Conservation (phyloP, 2,113 vertebrate species). For the Speoplatyrhinus poulsoni region DNA sequence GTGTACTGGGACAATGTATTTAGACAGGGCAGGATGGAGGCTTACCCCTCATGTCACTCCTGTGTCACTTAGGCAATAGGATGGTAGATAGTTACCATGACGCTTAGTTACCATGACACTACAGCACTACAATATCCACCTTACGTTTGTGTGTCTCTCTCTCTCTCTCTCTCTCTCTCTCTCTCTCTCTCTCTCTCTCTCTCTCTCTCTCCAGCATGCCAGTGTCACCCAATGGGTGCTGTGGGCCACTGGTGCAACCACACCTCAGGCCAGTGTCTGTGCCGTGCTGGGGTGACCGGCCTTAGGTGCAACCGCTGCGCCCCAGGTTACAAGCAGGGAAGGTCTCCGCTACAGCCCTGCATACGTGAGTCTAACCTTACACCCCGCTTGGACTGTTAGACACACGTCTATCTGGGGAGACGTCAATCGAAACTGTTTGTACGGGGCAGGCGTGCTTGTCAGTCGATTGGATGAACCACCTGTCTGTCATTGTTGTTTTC, state of each 20-base stretch:
- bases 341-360: constrained; percentile 82
- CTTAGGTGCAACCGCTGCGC: constrained; percentile 85
- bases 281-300: constrained; percentile 84
- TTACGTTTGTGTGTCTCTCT: constrained; percentile 2
- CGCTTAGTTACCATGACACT: background rate
- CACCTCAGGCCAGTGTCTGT: constrained; percentile 87
- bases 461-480: no score
- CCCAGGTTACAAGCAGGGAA: constrained; percentile 85
- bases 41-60: no score
- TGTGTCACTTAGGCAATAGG: no score
- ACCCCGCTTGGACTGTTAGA: background rate
- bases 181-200: background rate
- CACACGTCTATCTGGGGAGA: no score
- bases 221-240: constrained; percentile 86
- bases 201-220: constrained; percentile 75
- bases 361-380: constrained; percentile 72
- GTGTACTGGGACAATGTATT: no score
- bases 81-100: no score
- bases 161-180: background rate
- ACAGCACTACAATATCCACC: background rate
- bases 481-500: no score
- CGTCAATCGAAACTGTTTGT: no score
- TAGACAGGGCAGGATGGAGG: no score
- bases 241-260: constrained; percentile 84
- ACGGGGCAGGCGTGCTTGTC: no score